phyloP scores from a whole-genome alignment of 2,113 vertebrate species.

The Lophochroa leadbeateri region DNA sequence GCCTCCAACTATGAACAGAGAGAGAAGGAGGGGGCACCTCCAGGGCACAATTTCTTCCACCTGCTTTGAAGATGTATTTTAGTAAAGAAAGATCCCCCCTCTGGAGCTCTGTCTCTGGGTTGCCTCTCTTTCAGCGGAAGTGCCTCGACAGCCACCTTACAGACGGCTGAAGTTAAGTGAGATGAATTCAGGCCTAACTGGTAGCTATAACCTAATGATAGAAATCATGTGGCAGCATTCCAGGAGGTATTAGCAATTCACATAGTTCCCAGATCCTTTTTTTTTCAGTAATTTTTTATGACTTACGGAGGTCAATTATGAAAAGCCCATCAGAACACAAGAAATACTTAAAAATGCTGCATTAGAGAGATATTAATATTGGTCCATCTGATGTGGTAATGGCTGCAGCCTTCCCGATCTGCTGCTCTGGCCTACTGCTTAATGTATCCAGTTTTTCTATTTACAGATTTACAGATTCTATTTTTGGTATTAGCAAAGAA shows the following conservation, averaged over 20 bases:
- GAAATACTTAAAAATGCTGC: conserved; percentile 45
- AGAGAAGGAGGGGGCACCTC: background rate
- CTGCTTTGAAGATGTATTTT: background rate
- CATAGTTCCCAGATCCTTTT: conserved; percentile 35
- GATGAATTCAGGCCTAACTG: conserved; percentile 33
- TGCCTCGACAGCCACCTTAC: background rate
- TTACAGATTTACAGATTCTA: conserved; percentile 39
- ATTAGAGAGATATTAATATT: conserved; percentile 59
- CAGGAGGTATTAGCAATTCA: conserved; percentile 50
- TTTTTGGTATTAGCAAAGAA: conserved; percentile 48
- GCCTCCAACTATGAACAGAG: background rate
- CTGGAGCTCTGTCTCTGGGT: background rate
- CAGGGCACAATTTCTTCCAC: background rate
- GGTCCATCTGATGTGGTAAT: conserved; percentile 10
- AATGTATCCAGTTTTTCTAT: conserved; percentile 31
- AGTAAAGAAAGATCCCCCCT: background rate
- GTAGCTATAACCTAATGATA: conserved; percentile 20
- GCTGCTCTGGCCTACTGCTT: conserved; percentile 21
- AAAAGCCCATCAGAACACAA: conserved; percentile 52
- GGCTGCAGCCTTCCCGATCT: background rate
- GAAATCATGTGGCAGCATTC: conserved; percentile 41
- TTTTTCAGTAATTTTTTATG: conserved; percentile 21
- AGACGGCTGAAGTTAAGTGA: background rate
- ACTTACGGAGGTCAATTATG: conserved; percentile 45
- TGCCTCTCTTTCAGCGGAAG: background rate